Evolutionary conservation across 2,888 invertebrate species (phyloP), one percentile per base, ranked within the genome.

Genomic region (Morpho achilles): DNA sequence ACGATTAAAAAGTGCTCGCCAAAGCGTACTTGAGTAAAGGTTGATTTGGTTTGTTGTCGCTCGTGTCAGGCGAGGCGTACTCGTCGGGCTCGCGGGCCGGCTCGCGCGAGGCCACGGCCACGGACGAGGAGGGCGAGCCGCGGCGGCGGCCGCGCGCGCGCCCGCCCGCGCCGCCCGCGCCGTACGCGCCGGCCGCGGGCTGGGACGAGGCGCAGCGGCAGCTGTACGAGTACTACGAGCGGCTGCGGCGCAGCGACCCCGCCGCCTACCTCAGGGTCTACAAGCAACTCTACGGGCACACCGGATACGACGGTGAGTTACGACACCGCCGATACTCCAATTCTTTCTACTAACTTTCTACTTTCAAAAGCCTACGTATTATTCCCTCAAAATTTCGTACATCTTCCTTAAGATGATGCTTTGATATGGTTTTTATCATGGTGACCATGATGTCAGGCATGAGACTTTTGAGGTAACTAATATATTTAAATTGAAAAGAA

Each of bases 211-310:
- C 91, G 64, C 93, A 93, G 79, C 92, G 93, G 50, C 92, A 93
- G 68, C 92, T 93, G 75, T 94, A 94, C 82, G 93, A 94, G 74
- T 96, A 96, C 87, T 94, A 95, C 77, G 95, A 95, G 82, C 95
- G 95, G 77, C 88, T 96, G 78, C 93, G 96, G 5, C 91, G 93
- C 60, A 93, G 93, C 50, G 94, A 96, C 91, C 96, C 96, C 23
- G 94, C 94, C 71, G 95, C 94, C 32, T 96, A 96, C 85, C 92
- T 95, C 65, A 94, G 93, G 73, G 93, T 95, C 92, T 96, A 96
- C 87, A 92, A 94, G 73, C 95, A 94, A 78, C 94, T 95, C 62
- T 64, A 65, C 60, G 60, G 63, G 59, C 65, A 70, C 67, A 59
- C 65, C 64, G 58, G 68, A 49, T 74, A 77, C 60, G 78, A 77